Base-by-base conservation (phyloP, 92 coral and sea anemone genomes). In the Metridium senile region DNA sequence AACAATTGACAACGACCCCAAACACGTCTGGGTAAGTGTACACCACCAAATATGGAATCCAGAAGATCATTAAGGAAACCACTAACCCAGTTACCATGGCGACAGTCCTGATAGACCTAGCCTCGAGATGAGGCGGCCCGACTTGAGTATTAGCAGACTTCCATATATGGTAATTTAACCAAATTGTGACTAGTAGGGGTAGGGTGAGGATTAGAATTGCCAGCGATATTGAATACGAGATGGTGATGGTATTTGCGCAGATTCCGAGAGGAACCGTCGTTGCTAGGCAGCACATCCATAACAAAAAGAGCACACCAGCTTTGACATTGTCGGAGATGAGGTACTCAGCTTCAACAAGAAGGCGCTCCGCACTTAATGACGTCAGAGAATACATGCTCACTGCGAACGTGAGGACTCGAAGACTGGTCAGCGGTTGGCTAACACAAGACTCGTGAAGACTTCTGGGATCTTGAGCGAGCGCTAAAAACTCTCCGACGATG, bases 221-320 rank as follows among this genome's bases (percentile, higher is more conserved):
- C 23, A 84, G 76, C 26, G 66, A 33, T 65, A 64, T 51, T 28
- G 71, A 62, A 39, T 72, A 84, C 0, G 76, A 74, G 11, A 45
- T n/a, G 65, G 72, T 74, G 31, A 62, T 63, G 43, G 58, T 62
- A 45, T 71, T 53, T 0, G 49, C 25, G 65, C 89, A 84, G 56
- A 84, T 9, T 2, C 70, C 84, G 1, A 84, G 26, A 9, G 89
- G 89, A 29, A 79, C 53, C 31, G 76, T 54, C 13, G 78, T 39
- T 10, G 81, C 84, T 51, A 84, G 49, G 2, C 84, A 84, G 33
- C n/a, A 33, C 4, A 73, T 11, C 89, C 89, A 84, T 28, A 84
- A 54, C 23, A 67, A 27, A 8, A 73, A 39, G 6, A 84, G 33
- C n/a, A 78, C 53, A 32, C 47, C 45, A 39, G 46, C 69, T 65